Percentiles rank a stretch among this genome's conserved stretches.
Evolutionary conservation across 2,888 invertebrate genomes (phyloP).

Genomic region (Ecliptopera silaceata): DNA sequence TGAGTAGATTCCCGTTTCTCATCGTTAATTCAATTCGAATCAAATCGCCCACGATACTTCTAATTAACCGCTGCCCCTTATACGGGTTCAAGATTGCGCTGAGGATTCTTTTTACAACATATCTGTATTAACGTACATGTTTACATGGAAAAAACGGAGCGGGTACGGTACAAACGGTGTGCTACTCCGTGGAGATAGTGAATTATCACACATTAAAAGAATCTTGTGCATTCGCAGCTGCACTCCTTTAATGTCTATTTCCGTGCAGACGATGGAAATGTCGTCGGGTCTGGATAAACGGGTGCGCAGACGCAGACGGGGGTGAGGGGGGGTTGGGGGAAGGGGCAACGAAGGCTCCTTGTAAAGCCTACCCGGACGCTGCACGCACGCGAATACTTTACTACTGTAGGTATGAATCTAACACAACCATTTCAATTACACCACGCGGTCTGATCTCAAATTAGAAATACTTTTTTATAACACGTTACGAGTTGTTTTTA

Average conservation of each 20-base stretch:
- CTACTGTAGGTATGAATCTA: conserved; percentile 64
- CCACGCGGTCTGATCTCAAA: conserved; percentile 43
- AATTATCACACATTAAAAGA: conserved; percentile 79
- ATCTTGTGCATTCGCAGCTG: conserved; percentile 61
- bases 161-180: conserved; percentile 43
- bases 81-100: conserved; percentile 54
- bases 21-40: conserved; percentile 80
- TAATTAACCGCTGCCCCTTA: conserved; percentile 67
- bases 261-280: conserved; percentile 74
- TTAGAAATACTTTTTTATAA: conserved; percentile 37
- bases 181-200: conserved; percentile 49
- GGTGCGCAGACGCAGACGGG: conserved; percentile 60
- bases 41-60: conserved; percentile 73
- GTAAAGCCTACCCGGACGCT: conserved; percentile 64
- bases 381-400: conserved; percentile 59
- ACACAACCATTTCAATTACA: conserved; percentile 65
- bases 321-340: conserved; percentile 25
- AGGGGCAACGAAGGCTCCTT: conserved; percentile 48
- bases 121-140: conserved; percentile 27
- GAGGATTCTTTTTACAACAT: conserved; percentile 50
- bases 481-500: conserved; percentile 37
- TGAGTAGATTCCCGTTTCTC: conserved; percentile 61
- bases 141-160: conserved; percentile 29
- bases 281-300: conserved; percentile 67
- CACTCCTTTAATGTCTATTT: conserved; percentile 76